phyloP scores from a whole-genome alignment of 1,140 invertebrate species.

The Aethina tumida region DNA sequence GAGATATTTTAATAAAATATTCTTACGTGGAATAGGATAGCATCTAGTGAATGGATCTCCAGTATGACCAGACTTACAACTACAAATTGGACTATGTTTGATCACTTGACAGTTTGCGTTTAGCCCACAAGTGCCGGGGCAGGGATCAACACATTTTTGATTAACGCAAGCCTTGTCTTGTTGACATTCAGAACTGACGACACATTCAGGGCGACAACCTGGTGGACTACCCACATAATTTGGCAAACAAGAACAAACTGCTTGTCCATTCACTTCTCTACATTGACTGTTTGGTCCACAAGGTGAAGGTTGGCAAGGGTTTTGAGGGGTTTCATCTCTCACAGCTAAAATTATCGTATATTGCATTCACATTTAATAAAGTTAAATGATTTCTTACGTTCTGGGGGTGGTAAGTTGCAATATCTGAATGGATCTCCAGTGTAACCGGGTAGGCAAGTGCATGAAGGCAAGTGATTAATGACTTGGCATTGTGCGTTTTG shows the following conservation, averaged over 20 bases:
- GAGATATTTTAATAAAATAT: background rate
- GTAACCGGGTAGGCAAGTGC: slow-evolving; percentile 62
- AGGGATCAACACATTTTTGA: slow-evolving; percentile 73
- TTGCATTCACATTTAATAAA: slow-evolving; percentile 3
- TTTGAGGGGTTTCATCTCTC: slow-evolving; percentile 38
- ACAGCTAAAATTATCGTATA: slow-evolving; percentile 19
- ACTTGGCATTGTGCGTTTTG: slow-evolving; percentile 65
- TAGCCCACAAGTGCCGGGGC: slow-evolving; percentile 65
- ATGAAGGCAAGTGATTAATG: slow-evolving; percentile 69
- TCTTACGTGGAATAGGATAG: slow-evolving; percentile 26
- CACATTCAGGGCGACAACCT: slow-evolving; percentile 66
- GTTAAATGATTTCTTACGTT: slow-evolving; percentile 39
- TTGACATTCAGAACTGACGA: slow-evolving; percentile 66
- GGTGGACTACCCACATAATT: slow-evolving; percentile 68
- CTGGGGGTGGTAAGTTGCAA: slow-evolving; percentile 49
- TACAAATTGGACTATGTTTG: slow-evolving; percentile 77
- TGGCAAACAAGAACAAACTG: slow-evolving; percentile 67
- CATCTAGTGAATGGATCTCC: slow-evolving; percentile 69
- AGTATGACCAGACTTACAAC: slow-evolving; percentile 56
- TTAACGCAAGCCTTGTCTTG: slow-evolving; percentile 62
- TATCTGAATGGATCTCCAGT: slow-evolving; percentile 72
- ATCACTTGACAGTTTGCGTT: slow-evolving; percentile 69
- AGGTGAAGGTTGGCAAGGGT: slow-evolving; percentile 67
- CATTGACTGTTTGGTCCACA: slow-evolving; percentile 75
- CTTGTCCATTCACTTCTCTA: slow-evolving; percentile 54